A percentile compares a stretch with the other conserved stretches of the same genome.
These are phyloP conservation scores for Augochlora pura DNA, from an alignment of 1,140 invertebrate species.

Conservation along the genomic window DNA sequence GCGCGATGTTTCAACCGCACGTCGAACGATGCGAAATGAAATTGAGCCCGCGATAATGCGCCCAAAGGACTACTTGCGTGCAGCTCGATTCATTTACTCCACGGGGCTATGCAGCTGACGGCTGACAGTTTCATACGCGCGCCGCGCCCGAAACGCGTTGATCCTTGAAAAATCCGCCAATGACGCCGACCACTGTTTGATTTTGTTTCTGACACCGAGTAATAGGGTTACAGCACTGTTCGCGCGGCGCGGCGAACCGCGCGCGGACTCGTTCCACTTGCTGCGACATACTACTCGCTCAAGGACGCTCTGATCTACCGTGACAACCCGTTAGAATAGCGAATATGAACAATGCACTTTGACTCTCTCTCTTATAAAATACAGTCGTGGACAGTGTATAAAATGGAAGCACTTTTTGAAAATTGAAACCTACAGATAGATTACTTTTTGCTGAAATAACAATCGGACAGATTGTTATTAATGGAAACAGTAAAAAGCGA, in stretches of 20 bases:
- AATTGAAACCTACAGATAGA: no score
- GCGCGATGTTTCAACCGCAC: not conserved
- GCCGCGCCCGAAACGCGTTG: not conserved
- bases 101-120: not conserved
- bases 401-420: no score
- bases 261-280: not conserved
- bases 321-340: no score
- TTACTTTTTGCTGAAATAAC: no score
- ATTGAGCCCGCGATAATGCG: not conserved
- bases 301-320: no score
- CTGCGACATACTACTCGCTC: no score
- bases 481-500: no score
- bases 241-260: not conserved
- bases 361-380: no score
- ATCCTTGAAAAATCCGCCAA: conserved; percentile 11
- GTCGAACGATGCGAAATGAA: not conserved
- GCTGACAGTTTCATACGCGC: not conserved
- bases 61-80: not conserved
- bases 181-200: not conserved
- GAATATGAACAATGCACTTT: no score
- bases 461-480: no score
- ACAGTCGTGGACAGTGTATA: no score
- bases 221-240: not conserved
- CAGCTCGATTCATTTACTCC: conserved; percentile 9
- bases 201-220: not conserved